Evolutionary conservation across 2,888 invertebrate species (phyloP).

Genomic region (Podabrus alpinus): DNA sequence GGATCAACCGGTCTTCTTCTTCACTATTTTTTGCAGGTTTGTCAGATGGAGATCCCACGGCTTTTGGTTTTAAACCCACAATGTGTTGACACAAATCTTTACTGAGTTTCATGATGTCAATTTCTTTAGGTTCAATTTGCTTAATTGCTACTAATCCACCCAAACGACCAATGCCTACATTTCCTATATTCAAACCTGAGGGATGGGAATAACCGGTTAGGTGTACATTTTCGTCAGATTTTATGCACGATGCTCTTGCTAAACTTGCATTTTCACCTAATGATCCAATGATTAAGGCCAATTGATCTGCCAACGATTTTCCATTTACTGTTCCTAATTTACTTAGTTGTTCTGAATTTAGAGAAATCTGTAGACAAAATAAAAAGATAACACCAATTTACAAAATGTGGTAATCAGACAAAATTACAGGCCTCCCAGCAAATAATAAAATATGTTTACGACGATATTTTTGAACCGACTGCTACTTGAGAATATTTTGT

Average conservation of each 20-base stretch:
- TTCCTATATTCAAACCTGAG: slow-evolving; percentile 57
- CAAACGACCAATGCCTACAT: slow-evolving; percentile 76
- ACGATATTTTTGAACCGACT: too few relatives aligned
- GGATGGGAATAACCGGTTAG: slow-evolving; percentile 83
- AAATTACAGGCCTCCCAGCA: too few relatives aligned
- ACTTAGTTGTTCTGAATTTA: slow-evolving; percentile 71
- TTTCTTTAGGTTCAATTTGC: slow-evolving; percentile 53
- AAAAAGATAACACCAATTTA: neutral
- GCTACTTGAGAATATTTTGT: too few relatives aligned
- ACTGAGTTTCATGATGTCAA: slow-evolving; percentile 59
- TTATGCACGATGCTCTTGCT: slow-evolving; percentile 77
- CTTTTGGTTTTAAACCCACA: slow-evolving; percentile 83
- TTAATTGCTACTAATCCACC: slow-evolving; percentile 81
- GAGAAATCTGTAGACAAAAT: slow-evolving; percentile 57
- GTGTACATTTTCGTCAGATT: slow-evolving; percentile 60
- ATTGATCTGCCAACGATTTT: slow-evolving; percentile 75
- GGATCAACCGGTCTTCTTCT: slow-evolving; percentile 79
- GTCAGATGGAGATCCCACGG: slow-evolving; percentile 68
- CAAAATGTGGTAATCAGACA: too few relatives aligned
- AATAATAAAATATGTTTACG: too few relatives aligned
- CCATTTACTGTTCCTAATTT: slow-evolving; percentile 66
- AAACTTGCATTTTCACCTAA: slow-evolving; percentile 90
- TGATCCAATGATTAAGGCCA: slow-evolving; percentile 83
- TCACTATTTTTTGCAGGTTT: slow-evolving; percentile 67
- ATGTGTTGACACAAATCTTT: slow-evolving; percentile 89